Evolutionary conservation across 2,888 invertebrate genomes (phyloP), one percentile per base, ranked within the genome.

Genomic region (Ceraclea dissimilis): DNA sequence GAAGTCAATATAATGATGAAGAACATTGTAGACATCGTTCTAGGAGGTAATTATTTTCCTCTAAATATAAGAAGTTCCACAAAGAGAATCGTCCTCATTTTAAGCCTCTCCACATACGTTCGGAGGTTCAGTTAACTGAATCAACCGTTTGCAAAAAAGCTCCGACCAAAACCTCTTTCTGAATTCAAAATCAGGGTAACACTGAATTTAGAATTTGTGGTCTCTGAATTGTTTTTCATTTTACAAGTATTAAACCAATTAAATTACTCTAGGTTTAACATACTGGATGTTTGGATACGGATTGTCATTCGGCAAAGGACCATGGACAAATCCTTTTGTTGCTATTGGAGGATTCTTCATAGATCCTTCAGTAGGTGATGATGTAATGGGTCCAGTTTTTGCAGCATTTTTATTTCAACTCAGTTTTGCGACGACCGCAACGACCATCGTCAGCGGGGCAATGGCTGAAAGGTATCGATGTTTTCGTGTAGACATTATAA

Each of bases 1-100:
- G 94, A 95, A 76, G 93, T 93, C 0, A 95, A 95, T 69, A 94
- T 97, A 57, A 95, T 96, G 95, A 93, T 96, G 88, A 96, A 96
- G 71, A 95, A 95, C 67, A 85, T 93, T 0, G 90, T 92, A 0
- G 95, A 96, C 66, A 93, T 96, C 51, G 90, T 93, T 1, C 79
- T 96, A 18, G 95, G 95, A 2, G 95, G 86, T 81, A 67, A 66
- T 5, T 39, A 39, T 39, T n/a, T n/a, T n/a, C n/a, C n/a, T n/a
- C n/a, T n/a, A n/a, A n/a, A n/a, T n/a, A n/a, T n/a, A n/a, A n/a
- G n/a, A n/a, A n/a, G n/a, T n/a, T n/a, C n/a, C n/a, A n/a, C n/a
- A n/a, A n/a, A n/a, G 13, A 39, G 39, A 39, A 8, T n/a, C 39
- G 39, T 39, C 5, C 39, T 39, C 13, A 4, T 39, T 26, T 26